Evolutionary conservation across 2,797 vertebrate species (phyloP), one percentile per base, ranked within the genome.

Genomic region (Nothura maculosa): DNA sequence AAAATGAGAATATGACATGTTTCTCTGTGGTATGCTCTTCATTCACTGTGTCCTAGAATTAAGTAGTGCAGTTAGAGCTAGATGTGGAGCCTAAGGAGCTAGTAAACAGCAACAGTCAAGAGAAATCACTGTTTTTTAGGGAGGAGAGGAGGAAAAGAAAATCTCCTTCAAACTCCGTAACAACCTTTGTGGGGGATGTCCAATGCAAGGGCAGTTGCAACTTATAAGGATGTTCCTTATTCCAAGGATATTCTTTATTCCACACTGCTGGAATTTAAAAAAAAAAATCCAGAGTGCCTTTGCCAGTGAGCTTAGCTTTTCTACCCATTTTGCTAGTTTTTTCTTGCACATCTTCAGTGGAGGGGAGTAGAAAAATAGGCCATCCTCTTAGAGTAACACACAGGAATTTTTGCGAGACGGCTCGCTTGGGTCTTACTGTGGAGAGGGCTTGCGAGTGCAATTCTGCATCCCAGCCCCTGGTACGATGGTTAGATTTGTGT

Each of bases 401-500:
- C 57, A 50, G 84, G 60, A 60, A 47, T 91, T 79, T 78, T 69
- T 84, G 60, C 7, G 63, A 83, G 55, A n/a, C 0, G 1, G 27
- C 63, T 78, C 3, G 25, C 36, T 73, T 27, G 28, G 45, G n/a
- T 90, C 58, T 66, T 66, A n/a, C 27, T 12, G 86, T 42, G 5
- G 30, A 69, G 43, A 61, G 83, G 62, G 60, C 50, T 87, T 66
- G 70, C 67, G 76, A 85, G 76, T 2, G 20, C 8, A 10, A 67
- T 73, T 89, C 64, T 83, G 87, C 63, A 17, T 42, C 72, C 76
- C 81, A 92, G 80, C 70, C 74, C 50, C 1, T 3, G 15, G 82
- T 74, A 63, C 1, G 1, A 74, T 73, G n/a, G 89, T 94, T 85
- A 74, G 80, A 81, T 91, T 93, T 89, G 87, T 92, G 77, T 92